A percentile compares a stretch with the other conserved stretches of the same genome.
These are phyloP conservation scores for Progne subis DNA, from an alignment of 2,113 vertebrate genomes.

Conservation along the genomic window DNA sequence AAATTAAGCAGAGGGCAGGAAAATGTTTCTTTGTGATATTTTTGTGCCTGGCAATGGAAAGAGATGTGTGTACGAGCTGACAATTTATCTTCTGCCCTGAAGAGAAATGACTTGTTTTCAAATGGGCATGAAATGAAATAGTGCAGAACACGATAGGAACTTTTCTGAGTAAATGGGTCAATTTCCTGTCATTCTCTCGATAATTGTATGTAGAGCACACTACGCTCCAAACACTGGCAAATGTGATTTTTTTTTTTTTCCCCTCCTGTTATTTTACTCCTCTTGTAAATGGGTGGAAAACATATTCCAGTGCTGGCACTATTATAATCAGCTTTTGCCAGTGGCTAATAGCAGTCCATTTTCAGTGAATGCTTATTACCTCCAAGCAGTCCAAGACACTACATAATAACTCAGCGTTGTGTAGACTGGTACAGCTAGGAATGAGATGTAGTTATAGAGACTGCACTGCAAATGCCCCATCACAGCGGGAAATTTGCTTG, in stretches of 20 bases:
- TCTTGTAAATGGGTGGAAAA: conserved; percentile 65
- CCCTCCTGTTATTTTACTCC: conserved; percentile 48
- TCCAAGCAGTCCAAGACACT: conserved; percentile 62
- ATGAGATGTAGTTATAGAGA: conserved; percentile 44
- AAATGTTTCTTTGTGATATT: conserved; percentile 40
- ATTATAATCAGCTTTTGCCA: conserved; percentile 66
- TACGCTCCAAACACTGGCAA: background rate
- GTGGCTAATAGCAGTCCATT: conserved; percentile 71
- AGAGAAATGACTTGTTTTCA: conserved; percentile 68
- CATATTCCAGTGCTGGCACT: conserved; percentile 59
- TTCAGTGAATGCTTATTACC: conserved; percentile 65
- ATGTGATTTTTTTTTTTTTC: background rate
- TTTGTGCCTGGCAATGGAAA: conserved; percentile 56
- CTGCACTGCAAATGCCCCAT: background rate
- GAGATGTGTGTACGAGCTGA: conserved; percentile 37
- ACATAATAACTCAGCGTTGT: conserved; percentile 46
- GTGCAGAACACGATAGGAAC: conserved; percentile 49
- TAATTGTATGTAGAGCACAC: conserved; percentile 59
- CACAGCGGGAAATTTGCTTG: conserved; percentile 57
- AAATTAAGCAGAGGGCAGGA: conserved; percentile 34
- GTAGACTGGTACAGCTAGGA: conserved; percentile 47
- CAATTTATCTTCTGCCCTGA: conserved; percentile 67
- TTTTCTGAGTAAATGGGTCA: conserved; percentile 65
- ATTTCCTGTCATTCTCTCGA: conserved; percentile 70
- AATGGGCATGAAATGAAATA: conserved; percentile 71